A percentile compares a stretch with the other conserved stretches of the same genome.
Evolutionary conservation across 2,888 invertebrate species (phyloP).

Genomic region (Actias luna): DNA sequence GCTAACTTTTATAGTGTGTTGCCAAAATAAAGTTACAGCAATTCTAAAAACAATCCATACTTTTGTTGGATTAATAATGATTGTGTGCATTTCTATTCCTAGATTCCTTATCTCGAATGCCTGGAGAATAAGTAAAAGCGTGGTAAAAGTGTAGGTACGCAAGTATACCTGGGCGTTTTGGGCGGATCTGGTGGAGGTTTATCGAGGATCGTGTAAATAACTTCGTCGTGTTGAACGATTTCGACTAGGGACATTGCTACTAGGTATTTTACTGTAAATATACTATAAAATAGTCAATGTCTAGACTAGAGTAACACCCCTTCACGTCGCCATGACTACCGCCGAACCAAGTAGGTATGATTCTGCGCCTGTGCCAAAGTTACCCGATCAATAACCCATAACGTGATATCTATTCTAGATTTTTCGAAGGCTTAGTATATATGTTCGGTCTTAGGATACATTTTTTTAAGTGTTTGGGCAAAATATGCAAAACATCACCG

Average conservation of each 20-base stretch:
- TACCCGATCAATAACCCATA: constrained; percentile 5
- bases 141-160: background rate
- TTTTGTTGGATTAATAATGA: background rate
- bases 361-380: constrained; percentile 23
- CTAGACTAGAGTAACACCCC: background rate
- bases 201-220: constrained; percentile 83
- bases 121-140: background rate
- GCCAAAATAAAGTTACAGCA: background rate
- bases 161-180: constrained; percentile 72
- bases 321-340: constrained; percentile 11
- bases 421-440: background rate
- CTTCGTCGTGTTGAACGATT: constrained; percentile 85
- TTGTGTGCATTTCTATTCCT: background rate
- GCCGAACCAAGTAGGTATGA: background rate
- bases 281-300: constrained; percentile 2
- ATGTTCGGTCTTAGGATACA: background rate
- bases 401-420: background rate
- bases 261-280: constrained; percentile 7
- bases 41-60: too few species aligned
- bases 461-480: background rate
- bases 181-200: constrained; percentile 71
- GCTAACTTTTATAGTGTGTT: background rate
- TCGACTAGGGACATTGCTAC: constrained; percentile 83
- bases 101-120: background rate
- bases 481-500: background rate